Conservation (phyloP, 2,797 vertebrate genomes). For the Vespertilio murinus region DNA sequence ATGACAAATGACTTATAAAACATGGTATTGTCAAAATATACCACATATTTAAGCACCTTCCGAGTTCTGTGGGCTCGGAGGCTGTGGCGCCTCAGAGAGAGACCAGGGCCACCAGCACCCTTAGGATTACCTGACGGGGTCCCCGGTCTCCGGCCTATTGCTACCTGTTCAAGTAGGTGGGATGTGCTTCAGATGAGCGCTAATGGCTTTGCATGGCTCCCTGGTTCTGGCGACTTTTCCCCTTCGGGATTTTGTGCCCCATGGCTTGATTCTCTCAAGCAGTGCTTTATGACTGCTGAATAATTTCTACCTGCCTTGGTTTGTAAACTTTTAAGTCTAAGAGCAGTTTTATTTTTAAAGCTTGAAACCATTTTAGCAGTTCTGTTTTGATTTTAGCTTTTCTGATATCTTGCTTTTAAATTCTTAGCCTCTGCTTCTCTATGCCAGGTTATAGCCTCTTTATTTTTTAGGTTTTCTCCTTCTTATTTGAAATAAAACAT, state of each 20-base stretch:
- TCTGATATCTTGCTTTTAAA: conserved; percentile 35
- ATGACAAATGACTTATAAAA: conserved; percentile 85
- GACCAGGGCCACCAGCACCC: neutral
- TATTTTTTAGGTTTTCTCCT: neutral
- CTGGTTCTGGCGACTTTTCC: conserved; percentile 24
- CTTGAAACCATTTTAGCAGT: conserved; percentile 1
- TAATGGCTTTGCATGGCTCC: neutral
- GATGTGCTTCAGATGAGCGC: neutral
- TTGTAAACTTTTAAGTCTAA: neutral
- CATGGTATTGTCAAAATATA: conserved; percentile 84
- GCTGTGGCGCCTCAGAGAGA: conserved; percentile 19
- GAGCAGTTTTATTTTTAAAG: neutral
- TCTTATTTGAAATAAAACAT: conserved; percentile 14
- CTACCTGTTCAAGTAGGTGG: neutral
- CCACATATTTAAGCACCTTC: neutral
- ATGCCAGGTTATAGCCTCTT: neutral
- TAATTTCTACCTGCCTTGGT: conserved; percentile 32
- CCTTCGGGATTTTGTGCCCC: neutral
- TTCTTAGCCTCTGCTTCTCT: neutral
- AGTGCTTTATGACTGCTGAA: neutral
- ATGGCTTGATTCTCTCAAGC: conserved; percentile 5
- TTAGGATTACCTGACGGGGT: neutral
- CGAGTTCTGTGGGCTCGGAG: conserved; percentile 34
- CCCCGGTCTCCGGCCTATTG: neutral
- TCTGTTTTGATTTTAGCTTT: conserved; percentile 39